Base-by-base conservation (phyloP, 1,140 invertebrate genomes). In the Drosophila dunni region DNA sequence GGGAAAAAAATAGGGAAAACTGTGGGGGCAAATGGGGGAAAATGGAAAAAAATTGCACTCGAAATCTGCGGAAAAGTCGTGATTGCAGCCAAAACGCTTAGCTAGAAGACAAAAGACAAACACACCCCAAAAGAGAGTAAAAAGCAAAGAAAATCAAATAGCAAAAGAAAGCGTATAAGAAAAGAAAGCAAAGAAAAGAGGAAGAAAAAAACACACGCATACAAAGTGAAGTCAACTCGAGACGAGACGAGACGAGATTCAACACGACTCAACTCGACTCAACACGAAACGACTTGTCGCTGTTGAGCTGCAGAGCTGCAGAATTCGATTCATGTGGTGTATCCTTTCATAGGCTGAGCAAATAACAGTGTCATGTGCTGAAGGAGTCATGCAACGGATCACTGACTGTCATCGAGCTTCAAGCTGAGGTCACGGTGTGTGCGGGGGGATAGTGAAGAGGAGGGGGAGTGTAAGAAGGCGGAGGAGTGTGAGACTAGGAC, bases 11-110 rank as follows among this genome's bases (percentile, higher is more conserved):
- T 44, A 54, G 58, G 20, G 50, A 69, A 50, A 61, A 44, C 17
- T 20, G 17, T 20, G 17, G 17, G 17, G 17, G 17, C 1, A 20
- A 20, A 20, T 20, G 48, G 58, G 58, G 20, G 50, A 69, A 50
- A 61, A 44, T 61, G 54, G 58, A 65, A 82, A 70, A 83, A 88
- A 88, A 83, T 79, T 81, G 70, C 84, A 88, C 83, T 88, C 81
- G 77, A 83, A 88, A 84, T 78, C 80, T 88, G 83, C 83, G 83
- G 84, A 78, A 89, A 89, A 89, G 84, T 88, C 84, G 84, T 88
- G 84, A 88, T 88, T 88, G 84, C 84, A 89, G 84, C 75, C 78
- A 88, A 88, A 88, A 88, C 84, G 78, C 79, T 88, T 88, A 81
- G 74, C 67, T 71, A 50, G 58, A 74, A 62, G 60, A 57, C 64